Evolutionary conservation across 2,113 vertebrate species (phyloP).

Genomic region (Gracilinanus agilis): DNA sequence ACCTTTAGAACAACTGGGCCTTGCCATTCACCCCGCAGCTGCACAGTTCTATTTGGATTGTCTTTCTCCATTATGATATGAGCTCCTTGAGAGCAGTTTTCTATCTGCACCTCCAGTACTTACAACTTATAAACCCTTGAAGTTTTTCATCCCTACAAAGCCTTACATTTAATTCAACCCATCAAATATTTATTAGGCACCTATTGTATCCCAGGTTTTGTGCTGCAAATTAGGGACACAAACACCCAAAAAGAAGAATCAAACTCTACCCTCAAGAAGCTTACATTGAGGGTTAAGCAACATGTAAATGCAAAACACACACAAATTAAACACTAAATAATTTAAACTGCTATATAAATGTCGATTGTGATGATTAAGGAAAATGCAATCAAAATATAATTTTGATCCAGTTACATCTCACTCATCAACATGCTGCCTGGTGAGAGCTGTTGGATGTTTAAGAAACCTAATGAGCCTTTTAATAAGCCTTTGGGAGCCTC

Average conservation of each 20-base stretch:
- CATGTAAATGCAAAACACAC: not conserved
- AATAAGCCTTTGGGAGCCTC: constrained; percentile 57
- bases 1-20: not conserved
- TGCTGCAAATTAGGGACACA: not conserved
- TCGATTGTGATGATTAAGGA: not conserved
- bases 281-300: not conserved
- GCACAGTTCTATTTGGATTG: not conserved
- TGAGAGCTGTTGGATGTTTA: constrained; percentile 56
- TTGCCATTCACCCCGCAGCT: not conserved
- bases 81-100: not conserved
- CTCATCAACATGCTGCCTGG: constrained; percentile 37
- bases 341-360: not conserved
- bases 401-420: constrained; percentile 60
- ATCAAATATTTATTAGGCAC: not conserved
- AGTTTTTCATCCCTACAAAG: not conserved
- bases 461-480: constrained; percentile 60
- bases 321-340: not conserved
- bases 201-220: not conserved
- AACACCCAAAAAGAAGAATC: not conserved
- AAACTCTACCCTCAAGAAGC: not conserved
- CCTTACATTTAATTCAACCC: not conserved
- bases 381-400: constrained; percentile 47
- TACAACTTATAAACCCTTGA: not conserved
- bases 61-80: not conserved
- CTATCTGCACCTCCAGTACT: not conserved